Conservation (phyloP, 2,888 invertebrate genomes). For the Malacosoma neustria region DNA sequence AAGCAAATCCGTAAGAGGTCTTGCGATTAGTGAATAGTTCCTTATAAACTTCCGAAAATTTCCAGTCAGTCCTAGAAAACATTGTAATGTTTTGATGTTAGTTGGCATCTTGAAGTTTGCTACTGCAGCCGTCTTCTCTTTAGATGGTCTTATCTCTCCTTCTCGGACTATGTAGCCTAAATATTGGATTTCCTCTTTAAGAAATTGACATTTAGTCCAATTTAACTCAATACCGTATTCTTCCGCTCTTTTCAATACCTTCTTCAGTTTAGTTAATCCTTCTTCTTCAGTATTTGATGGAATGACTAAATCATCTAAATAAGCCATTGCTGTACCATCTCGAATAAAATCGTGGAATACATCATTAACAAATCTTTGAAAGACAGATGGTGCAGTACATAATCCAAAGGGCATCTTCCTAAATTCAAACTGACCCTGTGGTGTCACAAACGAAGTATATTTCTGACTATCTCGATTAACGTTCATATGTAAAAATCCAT, state of each 20-base stretch:
- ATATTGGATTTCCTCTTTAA: constrained; percentile 18
- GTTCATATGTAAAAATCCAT: neutral
- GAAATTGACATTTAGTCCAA: constrained; percentile 32
- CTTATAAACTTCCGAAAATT: too few relatives aligned
- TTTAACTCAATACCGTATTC: constrained; percentile 23
- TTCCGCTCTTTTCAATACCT: constrained; percentile 14
- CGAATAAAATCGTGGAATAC: constrained; percentile 5
- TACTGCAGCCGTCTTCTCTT: too few relatives aligned
- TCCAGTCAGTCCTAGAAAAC: too few relatives aligned
- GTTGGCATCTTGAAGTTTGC: too few relatives aligned
- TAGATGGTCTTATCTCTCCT: constrained; percentile 13
- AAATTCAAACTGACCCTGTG: constrained; percentile 19
- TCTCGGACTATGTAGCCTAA: constrained; percentile 15
- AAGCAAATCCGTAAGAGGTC: too few relatives aligned
- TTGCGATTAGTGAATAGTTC: too few relatives aligned
- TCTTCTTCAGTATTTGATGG: constrained; percentile 12
- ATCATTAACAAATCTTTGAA: constrained; percentile 7
- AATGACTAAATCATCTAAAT: constrained; percentile 15
- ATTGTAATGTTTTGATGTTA: too few relatives aligned
- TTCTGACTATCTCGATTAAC: constrained; percentile 12
- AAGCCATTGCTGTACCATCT: constrained; percentile 9
- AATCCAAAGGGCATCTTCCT: constrained; percentile 39
- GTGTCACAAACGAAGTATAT: constrained; percentile 38
- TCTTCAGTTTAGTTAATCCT: constrained; percentile 10
- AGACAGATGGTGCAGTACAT: constrained; percentile 24